These are phyloP conservation scores for Sylvia atricapilla DNA, from an alignment of 2,113 vertebrate species.

Conservation along the genomic window DNA sequence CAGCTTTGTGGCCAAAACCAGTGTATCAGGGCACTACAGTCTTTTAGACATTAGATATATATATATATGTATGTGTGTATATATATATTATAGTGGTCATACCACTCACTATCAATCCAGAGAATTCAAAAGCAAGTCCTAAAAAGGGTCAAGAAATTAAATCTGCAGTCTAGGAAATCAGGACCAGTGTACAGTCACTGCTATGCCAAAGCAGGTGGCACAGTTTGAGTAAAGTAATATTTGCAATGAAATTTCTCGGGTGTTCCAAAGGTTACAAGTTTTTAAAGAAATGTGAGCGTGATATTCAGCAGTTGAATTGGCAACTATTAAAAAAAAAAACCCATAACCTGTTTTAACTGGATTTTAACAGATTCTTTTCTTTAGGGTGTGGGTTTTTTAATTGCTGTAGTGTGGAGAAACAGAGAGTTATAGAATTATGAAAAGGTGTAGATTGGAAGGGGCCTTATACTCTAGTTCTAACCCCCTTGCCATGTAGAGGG, in stretches of 20 bases:
- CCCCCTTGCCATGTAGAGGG: neutral
- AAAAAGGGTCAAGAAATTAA: neutral
- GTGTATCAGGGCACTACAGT: neutral
- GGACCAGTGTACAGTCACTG: neutral
- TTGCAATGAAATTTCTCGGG: neutral
- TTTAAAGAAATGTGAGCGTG: neutral
- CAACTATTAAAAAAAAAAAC: neutral
- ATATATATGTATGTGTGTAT: neutral
- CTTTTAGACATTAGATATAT: neutral
- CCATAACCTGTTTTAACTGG: neutral
- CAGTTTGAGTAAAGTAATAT: neutral
- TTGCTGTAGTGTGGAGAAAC: neutral
- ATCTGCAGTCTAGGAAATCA: neutral
- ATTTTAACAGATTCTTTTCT: neutral
- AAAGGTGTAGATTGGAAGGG: neutral
- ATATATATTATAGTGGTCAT: neutral
- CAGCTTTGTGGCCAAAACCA: neutral
- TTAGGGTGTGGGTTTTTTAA: neutral
- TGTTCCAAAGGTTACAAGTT: neutral
- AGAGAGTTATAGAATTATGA: neutral
- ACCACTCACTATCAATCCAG: neutral
- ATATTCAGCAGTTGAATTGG: neutral
- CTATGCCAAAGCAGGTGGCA: neutral
- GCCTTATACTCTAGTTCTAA: neutral
- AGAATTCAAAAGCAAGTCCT: neutral